Base-by-base conservation (phyloP, 2,797 vertebrate genomes). In the Acipenser oxyrinchus region DNA sequence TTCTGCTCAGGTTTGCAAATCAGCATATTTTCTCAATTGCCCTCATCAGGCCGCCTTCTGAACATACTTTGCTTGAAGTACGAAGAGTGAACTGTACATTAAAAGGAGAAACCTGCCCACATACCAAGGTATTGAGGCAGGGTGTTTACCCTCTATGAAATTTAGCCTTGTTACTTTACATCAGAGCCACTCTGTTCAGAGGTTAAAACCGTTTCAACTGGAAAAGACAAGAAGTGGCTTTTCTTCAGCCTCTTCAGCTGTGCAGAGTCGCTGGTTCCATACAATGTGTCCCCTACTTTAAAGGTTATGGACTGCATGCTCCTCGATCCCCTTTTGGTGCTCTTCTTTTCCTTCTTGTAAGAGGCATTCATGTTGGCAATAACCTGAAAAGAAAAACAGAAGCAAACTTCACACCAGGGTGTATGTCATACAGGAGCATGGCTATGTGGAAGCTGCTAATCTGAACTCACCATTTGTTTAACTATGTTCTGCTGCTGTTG, bases 351-450 rank as follows among this genome's bases (percentile, higher is more conserved):
- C 69, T 81, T 84, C 76, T 89, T 93, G 80, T 93, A 92, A 51
- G 91, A 86, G 0, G 86, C 67, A 48, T 88, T 89, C 88, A 94
- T 85, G 72, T 94, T 95, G 69, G 91, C 81, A 0, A 93, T 81
- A n/a, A 94, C 94, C 94, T 95, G 78, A 0, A 72, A 71, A 71
- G n/a, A n/a, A 66, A 62, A 68, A 61, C 52, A 1, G 7, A 13
- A 60, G 10, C 63, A 74, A 50, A 66, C 4, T 51, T 37, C 37
- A 37, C 37, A 37, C 37, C 5, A 37, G 37, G 37, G 37, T 37
- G 37, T 37, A 37, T 37, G 3, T 37, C 37, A 37, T 37, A 37
- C 37, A 37, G 37, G 37, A 37, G 37, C 2, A 59, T 7, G n/a
- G 15, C 12, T 49, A 49, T 48, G 12, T 23, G 53, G 55, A 49